A percentile compares a stretch with the other conserved stretches of the same genome.
Evolutionary conservation across 2,797 vertebrate genomes (phyloP).

Genomic region (Trachurus trachurus): DNA sequence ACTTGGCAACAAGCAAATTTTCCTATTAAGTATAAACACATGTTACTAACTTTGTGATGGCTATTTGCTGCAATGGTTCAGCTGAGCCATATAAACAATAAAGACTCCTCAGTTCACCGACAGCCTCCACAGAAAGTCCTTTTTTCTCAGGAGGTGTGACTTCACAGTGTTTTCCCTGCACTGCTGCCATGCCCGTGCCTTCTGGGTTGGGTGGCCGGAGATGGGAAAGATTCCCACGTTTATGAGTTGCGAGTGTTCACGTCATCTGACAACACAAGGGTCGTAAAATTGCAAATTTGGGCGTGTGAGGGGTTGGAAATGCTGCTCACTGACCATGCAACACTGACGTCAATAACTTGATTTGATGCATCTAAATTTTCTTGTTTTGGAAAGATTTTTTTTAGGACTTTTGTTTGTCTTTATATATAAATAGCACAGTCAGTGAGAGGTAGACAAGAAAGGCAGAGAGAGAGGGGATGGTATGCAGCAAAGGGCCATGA

Average conservation of each 20-base stretch:
- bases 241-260: neutral
- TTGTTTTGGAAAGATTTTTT: neutral
- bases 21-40: slow-evolving; percentile 18
- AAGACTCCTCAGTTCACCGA: neutral
- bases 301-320: neutral
- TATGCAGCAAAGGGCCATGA: too few relatives aligned
- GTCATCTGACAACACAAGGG: neutral
- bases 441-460: too few relatives aligned
- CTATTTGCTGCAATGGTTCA: neutral
- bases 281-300: too few relatives aligned
- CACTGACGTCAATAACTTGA: neutral
- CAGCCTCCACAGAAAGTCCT: neutral
- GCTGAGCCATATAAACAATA: neutral
- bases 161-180: neutral
- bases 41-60: neutral
- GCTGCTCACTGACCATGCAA: neutral
- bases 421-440: too few relatives aligned
- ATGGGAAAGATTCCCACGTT: neutral
- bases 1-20: neutral
- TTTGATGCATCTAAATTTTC: neutral
- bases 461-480: too few relatives aligned
- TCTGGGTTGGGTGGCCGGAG: neutral
- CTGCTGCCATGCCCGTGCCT: neutral
- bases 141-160: neutral
- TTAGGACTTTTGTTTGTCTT: too few relatives aligned